phyloP scores from a whole-genome alignment of 1,140 invertebrate species.

The Calliphora vicina region DNA sequence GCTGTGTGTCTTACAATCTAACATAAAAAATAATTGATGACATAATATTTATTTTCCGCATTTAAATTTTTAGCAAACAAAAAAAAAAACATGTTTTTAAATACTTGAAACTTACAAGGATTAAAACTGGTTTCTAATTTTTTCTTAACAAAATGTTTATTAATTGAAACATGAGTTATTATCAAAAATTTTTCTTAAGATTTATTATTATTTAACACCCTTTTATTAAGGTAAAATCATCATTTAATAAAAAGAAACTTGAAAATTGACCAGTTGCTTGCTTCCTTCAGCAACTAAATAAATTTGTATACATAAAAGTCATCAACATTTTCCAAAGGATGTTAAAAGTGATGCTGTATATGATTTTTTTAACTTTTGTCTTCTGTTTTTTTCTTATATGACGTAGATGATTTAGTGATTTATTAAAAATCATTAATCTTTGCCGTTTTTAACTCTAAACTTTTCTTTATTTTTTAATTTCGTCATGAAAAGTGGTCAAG shows the following conservation, averaged over 20 bases:
- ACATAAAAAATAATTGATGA: background rate
- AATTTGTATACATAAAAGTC: background rate
- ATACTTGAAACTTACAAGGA: too few species aligned
- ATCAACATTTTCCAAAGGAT: background rate
- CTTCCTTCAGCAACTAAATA: too few species aligned
- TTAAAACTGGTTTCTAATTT: background rate
- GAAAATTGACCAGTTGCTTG: constrained; percentile 17
- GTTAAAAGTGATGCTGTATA: background rate
- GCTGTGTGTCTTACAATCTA: background rate
- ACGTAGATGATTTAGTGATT: constrained; percentile 17
- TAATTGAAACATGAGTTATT: constrained; percentile 33
- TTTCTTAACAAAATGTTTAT: background rate
- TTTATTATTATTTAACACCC: constrained; percentile 32
- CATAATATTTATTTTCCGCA: background rate
- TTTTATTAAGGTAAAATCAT: background rate
- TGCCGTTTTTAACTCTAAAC: background rate
- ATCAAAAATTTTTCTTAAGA: constrained; percentile 1
- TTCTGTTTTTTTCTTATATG: background rate
- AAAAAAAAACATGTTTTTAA: background rate
- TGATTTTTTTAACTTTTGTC: constrained; percentile 2
- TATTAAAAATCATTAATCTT: constrained; percentile 33
- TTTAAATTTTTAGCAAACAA: background rate
- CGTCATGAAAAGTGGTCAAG: constrained; percentile 16
- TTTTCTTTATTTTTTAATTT: background rate
- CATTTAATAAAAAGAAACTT: background rate